These are phyloP conservation scores for Potamilus streckersoni DNA, from an alignment of 1,140 invertebrate genomes.

Conservation along the genomic window DNA sequence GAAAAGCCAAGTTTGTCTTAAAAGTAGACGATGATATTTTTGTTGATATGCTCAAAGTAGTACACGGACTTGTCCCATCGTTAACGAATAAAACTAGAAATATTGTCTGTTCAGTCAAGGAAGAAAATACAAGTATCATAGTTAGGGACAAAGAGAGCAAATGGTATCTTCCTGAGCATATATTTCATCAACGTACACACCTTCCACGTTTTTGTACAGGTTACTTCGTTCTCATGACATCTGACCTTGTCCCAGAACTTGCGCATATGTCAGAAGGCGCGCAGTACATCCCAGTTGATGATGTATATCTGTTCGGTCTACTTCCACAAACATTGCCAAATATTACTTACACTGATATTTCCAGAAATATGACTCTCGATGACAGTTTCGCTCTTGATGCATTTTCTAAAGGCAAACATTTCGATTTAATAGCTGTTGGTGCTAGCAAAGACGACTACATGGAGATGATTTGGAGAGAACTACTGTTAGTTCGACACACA, in stretches of 20 bases:
- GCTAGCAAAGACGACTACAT: constrained; percentile 44
- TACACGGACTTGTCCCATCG: constrained; percentile 42
- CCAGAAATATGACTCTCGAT: constrained; percentile 29
- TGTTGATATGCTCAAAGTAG: constrained; percentile 70
- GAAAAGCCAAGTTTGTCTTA: constrained; percentile 77
- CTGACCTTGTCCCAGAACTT: constrained; percentile 58
- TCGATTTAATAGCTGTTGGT: constrained; percentile 22
- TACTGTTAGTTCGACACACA: no score
- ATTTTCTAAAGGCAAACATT: constrained; percentile 70
- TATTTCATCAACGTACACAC: constrained; percentile 52
- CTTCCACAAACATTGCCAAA: constrained; percentile 35
- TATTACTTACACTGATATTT: constrained; percentile 31
- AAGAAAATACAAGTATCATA: constrained; percentile 33
- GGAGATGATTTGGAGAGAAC: constrained; percentile 51
- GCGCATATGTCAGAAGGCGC: constrained; percentile 49
- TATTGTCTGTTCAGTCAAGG: constrained; percentile 39
- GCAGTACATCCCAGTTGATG: constrained; percentile 63
- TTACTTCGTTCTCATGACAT: constrained; percentile 65
- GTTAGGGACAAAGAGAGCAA: constrained; percentile 59
- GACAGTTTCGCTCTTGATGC: constrained; percentile 74
- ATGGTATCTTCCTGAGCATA: constrained; percentile 61
- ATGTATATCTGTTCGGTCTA: constrained; percentile 66
- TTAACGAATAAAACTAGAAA: constrained; percentile 16
- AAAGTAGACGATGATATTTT: constrained; percentile 94
- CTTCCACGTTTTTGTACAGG: constrained; percentile 66